Evolutionary conservation across 2,888 invertebrate genomes (phyloP).

Genomic region (Microctonus hyperodae): DNA sequence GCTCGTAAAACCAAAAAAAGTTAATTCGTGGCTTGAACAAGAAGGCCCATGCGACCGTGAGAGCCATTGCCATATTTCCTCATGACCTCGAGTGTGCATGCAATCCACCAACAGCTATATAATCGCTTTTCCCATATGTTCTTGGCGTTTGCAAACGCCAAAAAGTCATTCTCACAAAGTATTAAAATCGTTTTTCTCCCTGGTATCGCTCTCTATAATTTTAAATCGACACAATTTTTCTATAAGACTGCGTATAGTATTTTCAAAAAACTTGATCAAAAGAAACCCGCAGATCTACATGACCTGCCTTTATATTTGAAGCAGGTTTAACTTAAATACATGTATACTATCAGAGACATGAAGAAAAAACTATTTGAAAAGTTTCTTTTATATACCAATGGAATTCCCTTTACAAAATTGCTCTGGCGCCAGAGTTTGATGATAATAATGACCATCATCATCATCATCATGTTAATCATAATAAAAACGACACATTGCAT

Average conservation of each 20-base stretch:
- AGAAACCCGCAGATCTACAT: background rate
- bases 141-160: background rate
- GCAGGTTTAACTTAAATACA: too few relatives aligned
- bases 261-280: too few relatives aligned
- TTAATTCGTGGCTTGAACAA: slow-evolving; percentile 47
- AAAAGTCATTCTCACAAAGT: background rate
- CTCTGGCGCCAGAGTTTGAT: background rate
- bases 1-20: slow-evolving; percentile 41
- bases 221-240: too few relatives aligned
- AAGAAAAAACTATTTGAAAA: background rate
- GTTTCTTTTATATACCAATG: background rate
- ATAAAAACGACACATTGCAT: background rate
- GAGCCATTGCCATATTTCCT: slow-evolving; percentile 18
- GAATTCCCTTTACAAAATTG: background rate
- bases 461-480: background rate
- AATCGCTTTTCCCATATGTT: slow-evolving; percentile 8
- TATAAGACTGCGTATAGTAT: too few relatives aligned
- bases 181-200: background rate
- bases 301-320: slow-evolving; percentile 1
- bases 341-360: too few relatives aligned
- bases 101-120: background rate
- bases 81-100: slow-evolving; percentile 19
- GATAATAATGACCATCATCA: background rate
- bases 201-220: too few relatives aligned
- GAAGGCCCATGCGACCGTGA: slow-evolving; percentile 23